These are phyloP conservation scores for Drosophila sucinea DNA, from an alignment of 1,140 invertebrate genomes.

Conservation along the genomic window DNA sequence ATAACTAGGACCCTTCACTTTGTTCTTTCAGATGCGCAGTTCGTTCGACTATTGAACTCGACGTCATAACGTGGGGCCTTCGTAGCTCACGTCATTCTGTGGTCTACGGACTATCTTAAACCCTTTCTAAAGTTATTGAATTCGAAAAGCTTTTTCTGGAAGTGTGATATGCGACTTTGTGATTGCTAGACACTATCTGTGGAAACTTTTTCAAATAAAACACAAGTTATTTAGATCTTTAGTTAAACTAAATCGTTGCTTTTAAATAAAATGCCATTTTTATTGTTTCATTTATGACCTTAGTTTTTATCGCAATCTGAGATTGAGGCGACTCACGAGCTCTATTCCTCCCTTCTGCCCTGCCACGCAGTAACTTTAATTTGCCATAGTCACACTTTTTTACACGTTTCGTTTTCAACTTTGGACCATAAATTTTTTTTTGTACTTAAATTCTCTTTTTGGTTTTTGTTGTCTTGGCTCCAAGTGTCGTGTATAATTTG, in stretches of 20 bases:
- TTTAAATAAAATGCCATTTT: not conserved
- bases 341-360: not conserved
- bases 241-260: not conserved
- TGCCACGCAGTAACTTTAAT: not conserved
- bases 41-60: too few relatives aligned
- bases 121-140: too few relatives aligned
- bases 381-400: not conserved
- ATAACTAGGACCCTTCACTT: too few relatives aligned
- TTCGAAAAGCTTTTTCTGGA: too few relatives aligned
- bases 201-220: too few relatives aligned
- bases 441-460: not conserved
- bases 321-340: not conserved
- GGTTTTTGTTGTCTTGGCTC: not conserved
- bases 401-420: constrained; percentile 28
- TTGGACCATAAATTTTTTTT: constrained; percentile 62
- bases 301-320: not conserved
- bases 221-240: not conserved
- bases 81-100: too few relatives aligned
- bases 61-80: too few relatives aligned
- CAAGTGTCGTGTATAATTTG: constrained; percentile 60
- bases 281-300: not conserved
- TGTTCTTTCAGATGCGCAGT: too few relatives aligned
- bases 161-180: too few relatives aligned
- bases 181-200: too few relatives aligned
- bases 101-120: too few relatives aligned